These are phyloP conservation scores for Hyles euphorbiae DNA, from an alignment of 1,140 invertebrate genomes.

Conservation along the genomic window DNA sequence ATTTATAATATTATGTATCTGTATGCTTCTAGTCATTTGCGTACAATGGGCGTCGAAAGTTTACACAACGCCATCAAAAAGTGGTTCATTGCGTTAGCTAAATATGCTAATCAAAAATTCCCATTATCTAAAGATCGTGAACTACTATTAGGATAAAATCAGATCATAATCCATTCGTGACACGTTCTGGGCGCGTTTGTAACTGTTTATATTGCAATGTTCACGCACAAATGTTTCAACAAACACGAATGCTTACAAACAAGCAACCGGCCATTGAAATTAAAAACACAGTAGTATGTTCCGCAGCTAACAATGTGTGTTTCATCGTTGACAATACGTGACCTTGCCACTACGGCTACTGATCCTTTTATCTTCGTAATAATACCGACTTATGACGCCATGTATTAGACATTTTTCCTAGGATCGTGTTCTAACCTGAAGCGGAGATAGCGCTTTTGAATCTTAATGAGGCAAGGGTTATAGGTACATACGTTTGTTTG, in stretches of 20 bases:
- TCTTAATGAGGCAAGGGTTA: background rate
- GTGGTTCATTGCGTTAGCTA: background rate
- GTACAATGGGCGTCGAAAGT: no score
- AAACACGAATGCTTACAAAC: slow-evolving; percentile 34
- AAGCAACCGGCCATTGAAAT: slow-evolving; percentile 32
- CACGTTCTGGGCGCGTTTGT: slow-evolving; percentile 31
- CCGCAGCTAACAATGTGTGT: slow-evolving; percentile 19
- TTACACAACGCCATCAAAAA: background rate
- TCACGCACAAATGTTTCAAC: slow-evolving; percentile 18
- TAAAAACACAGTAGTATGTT: slow-evolving; percentile 26
- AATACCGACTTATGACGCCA: slow-evolving; percentile 40
- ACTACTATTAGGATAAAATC: slow-evolving; percentile 30
- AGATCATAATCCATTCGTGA: slow-evolving; percentile 31
- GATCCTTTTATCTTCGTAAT: slow-evolving; percentile 43
- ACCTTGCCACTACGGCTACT: slow-evolving; percentile 31
- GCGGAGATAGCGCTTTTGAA: background rate
- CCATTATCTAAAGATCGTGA: slow-evolving; percentile 23
- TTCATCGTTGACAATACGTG: slow-evolving; percentile 28
- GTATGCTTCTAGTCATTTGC: no score
- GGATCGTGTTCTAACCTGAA: slow-evolving; percentile 16
- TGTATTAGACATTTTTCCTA: slow-evolving; percentile 43
- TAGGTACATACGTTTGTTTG: no score
- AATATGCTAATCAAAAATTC: slow-evolving; percentile 22
- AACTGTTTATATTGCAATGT: slow-evolving; percentile 32
- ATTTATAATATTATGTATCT: no score